Evolutionary conservation across 2,888 invertebrate genomes (phyloP).

Genomic region (Nomada flava): DNA sequence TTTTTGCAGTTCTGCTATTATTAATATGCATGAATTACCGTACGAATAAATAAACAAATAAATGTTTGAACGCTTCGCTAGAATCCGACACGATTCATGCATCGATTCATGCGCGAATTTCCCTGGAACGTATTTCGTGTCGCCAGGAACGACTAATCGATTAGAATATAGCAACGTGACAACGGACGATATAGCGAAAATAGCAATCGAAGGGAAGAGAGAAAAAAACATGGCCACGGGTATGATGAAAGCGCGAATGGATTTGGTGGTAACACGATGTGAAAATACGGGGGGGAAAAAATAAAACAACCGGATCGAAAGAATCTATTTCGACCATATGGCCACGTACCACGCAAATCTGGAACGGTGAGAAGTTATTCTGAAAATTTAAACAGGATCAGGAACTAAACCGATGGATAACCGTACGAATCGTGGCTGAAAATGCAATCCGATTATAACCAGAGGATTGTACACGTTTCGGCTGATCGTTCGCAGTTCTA

Average conservation of each 20-base stretch:
- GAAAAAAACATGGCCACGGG: background rate
- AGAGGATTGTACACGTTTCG: conserved; percentile 2
- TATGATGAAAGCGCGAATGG: conserved; percentile 9
- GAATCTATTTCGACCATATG: conserved; percentile 13
- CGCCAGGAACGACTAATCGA: background rate
- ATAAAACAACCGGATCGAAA: background rate
- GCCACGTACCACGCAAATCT: background rate
- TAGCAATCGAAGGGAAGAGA: background rate
- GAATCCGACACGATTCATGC: background rate
- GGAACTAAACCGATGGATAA: conserved; percentile 17
- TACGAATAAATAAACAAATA: no score
- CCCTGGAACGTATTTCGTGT: background rate
- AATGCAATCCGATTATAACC: conserved; percentile 42
- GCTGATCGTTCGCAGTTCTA: background rate
- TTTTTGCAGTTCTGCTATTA: no score
- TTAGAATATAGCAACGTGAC: background rate
- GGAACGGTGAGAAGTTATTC: background rate
- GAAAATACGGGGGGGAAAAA: conserved; percentile 1
- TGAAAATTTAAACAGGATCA: conserved; percentile 33
- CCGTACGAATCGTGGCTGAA: conserved; percentile 11
- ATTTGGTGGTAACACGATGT: background rate
- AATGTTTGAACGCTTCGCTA: no score
- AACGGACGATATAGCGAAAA: background rate
- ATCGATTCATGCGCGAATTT: conserved; percentile 6
- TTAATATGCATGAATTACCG: no score